A percentile compares a stretch with the other conserved stretches of the same genome.
Evolutionary conservation across 1,140 invertebrate genomes (phyloP).

Genomic region (Ganaspis sp.): DNA sequence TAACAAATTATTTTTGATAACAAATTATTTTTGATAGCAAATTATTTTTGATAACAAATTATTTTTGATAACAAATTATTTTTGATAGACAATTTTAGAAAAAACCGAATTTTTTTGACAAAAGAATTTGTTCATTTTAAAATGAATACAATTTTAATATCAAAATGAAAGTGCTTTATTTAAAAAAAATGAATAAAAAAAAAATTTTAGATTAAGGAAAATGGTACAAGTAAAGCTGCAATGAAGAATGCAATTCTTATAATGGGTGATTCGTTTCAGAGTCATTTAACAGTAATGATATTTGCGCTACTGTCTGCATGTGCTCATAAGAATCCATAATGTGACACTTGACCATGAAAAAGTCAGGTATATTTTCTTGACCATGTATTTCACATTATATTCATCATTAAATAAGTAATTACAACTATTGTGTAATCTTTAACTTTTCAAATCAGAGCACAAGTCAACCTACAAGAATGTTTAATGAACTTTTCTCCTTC

Average conservation of each 20-base stretch:
- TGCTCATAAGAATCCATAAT: slow-evolving; percentile 9
- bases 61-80: too few species aligned
- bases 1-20: too few species aligned
- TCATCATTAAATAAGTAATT: not conserved
- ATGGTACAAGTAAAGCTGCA: not conserved
- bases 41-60: too few species aligned
- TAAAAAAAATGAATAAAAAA: not conserved
- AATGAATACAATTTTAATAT: too few species aligned
- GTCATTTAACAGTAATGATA: slow-evolving; percentile 3
- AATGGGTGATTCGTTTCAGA: not conserved
- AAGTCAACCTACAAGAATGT: too few species aligned
- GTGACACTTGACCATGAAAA: slow-evolving; percentile 5
- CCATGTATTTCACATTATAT: not conserved
- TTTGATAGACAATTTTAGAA: too few species aligned
- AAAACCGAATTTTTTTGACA: too few species aligned
- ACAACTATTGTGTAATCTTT: not conserved
- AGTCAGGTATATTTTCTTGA: not conserved
- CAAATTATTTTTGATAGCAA: too few species aligned
- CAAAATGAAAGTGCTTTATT: not conserved
- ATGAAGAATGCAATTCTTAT: not conserved
- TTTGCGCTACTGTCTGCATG: not conserved
- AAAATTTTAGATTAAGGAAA: not conserved
- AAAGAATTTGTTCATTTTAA: too few species aligned
- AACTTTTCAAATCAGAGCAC: not conserved
- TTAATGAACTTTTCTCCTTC: too few species aligned